Evolutionary conservation across 2,113 vertebrate species (phyloP), one percentile per base, ranked within the genome.

Genomic region (Heteronetta atricapilla): DNA sequence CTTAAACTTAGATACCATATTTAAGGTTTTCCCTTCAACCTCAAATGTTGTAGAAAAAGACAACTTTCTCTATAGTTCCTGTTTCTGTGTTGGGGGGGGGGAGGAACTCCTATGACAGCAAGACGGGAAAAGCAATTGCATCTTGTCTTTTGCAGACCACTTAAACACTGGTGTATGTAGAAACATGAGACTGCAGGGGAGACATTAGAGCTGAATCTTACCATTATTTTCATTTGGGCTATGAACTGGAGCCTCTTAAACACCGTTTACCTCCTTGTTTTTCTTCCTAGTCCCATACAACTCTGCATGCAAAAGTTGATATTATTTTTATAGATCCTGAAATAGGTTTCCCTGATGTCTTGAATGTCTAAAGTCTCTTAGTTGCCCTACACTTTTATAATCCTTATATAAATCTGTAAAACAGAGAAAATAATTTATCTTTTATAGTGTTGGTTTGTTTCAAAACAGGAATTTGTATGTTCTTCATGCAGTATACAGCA

Each of bases 21-120:
- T 63, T 64, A 59, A n/a, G 21, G 38, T 63, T 74, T 81, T 82
- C 15, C 40, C 22, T 15, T 74, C 62, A 42, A n/a, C 12, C 48
- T 88, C 19, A 48, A 19, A 38, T 11, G 8, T 25, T 52, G 25
- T 31, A 29, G 33, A 66, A 13, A 33, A 72, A 68, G 53, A 20
- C 12, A 33, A 4, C 0, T 0, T 80, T 42, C 22, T 58, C 11
- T 82, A 15, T 67, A 33, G 56, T 63, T 10, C 21, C 21, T 1
- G 6, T 52, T 92, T 36, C 31, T n/a, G 10, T 79, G 17, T 66
- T 8, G 22, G 16, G 15, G 42, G 12, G 8, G 9, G 15, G 42
- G 12, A 6, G 9, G 56, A 74, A 33, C 5, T 2, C 8, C 44
- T 86, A 22, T 0, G 1, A 70, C 6, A 70, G n/a, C 17, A 60